Conservation (phyloP, 2,888 invertebrate species). For the Apantesis nais region DNA sequence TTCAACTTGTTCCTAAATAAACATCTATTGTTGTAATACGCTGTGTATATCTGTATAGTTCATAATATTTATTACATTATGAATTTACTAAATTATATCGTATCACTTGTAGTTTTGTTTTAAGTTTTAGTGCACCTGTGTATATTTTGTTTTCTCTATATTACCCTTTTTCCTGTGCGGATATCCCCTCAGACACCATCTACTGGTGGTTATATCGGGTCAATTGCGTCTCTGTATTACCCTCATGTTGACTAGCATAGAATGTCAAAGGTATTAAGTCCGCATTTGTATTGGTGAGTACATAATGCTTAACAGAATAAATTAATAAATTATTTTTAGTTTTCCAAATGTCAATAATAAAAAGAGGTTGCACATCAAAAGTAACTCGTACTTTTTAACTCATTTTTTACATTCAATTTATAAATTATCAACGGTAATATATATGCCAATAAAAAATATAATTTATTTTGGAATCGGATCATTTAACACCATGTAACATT, state of each 20-base stretch:
- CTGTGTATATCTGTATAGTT: too few relatives aligned
- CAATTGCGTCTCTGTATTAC: background rate
- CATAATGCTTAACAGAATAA: background rate
- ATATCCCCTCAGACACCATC: too few relatives aligned
- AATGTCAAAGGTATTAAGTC: background rate
- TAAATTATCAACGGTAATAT: conserved; percentile 1
- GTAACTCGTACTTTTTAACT: background rate
- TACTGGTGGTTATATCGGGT: too few relatives aligned
- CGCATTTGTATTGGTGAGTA: background rate
- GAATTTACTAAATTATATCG: background rate
- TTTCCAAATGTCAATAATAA: background rate
- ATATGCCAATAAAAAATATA: conserved; percentile 9
- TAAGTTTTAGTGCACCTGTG: too few relatives aligned
- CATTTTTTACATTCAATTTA: background rate
- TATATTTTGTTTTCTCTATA: background rate
- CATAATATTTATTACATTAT: background rate
- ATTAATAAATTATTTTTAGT: too few relatives aligned
- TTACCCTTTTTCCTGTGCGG: too few relatives aligned
- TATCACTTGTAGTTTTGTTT: background rate
- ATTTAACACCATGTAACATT: conserved; percentile 27
- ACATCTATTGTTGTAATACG: too few relatives aligned
- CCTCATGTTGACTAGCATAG: background rate
- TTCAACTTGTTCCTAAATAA: too few relatives aligned
- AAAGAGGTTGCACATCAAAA: too few relatives aligned
- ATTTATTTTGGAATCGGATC: conserved; percentile 17